These are phyloP conservation scores for Macaria notata DNA, from an alignment of 2,888 invertebrate species.

Conservation along the genomic window DNA sequence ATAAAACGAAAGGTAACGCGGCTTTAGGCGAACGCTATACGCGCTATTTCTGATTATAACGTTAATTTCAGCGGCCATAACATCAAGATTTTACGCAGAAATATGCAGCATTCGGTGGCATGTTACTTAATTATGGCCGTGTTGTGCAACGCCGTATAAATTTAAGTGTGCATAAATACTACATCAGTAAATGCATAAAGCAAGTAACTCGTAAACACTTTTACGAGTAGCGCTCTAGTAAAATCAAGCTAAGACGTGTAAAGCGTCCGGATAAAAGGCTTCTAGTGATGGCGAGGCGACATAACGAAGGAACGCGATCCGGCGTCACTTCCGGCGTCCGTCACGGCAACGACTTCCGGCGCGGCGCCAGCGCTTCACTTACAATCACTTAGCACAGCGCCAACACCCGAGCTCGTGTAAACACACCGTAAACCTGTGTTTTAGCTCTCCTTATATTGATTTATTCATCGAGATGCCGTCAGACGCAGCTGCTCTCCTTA, in stretches of 20 bases:
- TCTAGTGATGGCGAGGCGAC: constrained; percentile 53
- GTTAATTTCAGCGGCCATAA: neutral
- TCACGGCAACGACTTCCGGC: constrained; percentile 79
- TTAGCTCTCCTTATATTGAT: constrained; percentile 38
- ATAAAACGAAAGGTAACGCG: neutral
- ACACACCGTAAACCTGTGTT: constrained; percentile 44
- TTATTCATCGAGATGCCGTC: constrained; percentile 27
- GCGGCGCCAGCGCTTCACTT: constrained; percentile 75
- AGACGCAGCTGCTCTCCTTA: constrained; percentile 19
- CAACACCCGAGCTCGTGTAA: constrained; percentile 57
- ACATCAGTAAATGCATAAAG: constrained; percentile 30
- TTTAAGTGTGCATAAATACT: constrained; percentile 26
- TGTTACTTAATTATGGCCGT: constrained; percentile 21
- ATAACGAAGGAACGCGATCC: constrained; percentile 75
- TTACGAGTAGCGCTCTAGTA: constrained; percentile 33
- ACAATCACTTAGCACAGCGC: constrained; percentile 79
- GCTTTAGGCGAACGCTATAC: no score
- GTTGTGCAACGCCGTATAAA: constrained; percentile 25
- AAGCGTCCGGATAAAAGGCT: constrained; percentile 52
- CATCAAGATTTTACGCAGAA: constrained; percentile 3
- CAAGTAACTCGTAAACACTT: constrained; percentile 31
- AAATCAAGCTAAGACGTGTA: constrained; percentile 33
- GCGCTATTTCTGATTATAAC: no score
- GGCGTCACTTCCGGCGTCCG: constrained; percentile 77
- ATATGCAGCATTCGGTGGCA: constrained; percentile 11